phyloP scores from a whole-genome alignment of 2,797 vertebrate genomes.

The Manis javanica region DNA sequence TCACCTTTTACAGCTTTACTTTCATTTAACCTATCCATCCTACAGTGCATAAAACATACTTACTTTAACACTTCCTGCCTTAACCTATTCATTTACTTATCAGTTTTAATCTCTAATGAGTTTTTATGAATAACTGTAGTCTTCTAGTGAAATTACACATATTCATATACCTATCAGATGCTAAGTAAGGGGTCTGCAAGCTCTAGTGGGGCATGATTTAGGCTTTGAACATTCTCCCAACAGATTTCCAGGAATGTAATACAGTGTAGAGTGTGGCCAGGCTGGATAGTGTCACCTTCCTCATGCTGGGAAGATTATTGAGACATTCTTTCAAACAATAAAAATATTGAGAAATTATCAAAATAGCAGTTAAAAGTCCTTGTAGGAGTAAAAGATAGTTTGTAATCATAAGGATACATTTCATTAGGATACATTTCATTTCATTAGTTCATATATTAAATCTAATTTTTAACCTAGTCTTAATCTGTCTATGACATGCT shows the following conservation, averaged over 20 bases:
- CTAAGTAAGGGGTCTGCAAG: background rate
- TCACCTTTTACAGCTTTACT: conserved; percentile 1
- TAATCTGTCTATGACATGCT: background rate
- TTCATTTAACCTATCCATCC: background rate
- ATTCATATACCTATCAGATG: background rate
- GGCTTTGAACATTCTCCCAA: background rate
- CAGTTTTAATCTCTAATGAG: background rate
- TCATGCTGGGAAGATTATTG: background rate
- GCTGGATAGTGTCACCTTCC: background rate
- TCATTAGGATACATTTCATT: background rate
- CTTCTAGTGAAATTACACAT: conserved; percentile 15
- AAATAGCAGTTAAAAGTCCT: conserved; percentile 13
- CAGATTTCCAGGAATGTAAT: background rate
- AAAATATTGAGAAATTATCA: background rate
- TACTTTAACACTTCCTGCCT: background rate
- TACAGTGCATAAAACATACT: background rate
- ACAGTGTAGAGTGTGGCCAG: background rate
- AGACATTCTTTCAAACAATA: conserved; percentile 5
- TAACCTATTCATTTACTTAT: background rate
- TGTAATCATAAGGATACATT: background rate
- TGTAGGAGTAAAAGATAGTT: background rate
- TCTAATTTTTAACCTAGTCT: conserved; percentile 46
- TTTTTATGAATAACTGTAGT: background rate
- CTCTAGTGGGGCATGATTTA: background rate
- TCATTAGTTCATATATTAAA: background rate